Conservation (phyloP, 1,140 invertebrate species). For the Mercenaria mercenaria region DNA sequence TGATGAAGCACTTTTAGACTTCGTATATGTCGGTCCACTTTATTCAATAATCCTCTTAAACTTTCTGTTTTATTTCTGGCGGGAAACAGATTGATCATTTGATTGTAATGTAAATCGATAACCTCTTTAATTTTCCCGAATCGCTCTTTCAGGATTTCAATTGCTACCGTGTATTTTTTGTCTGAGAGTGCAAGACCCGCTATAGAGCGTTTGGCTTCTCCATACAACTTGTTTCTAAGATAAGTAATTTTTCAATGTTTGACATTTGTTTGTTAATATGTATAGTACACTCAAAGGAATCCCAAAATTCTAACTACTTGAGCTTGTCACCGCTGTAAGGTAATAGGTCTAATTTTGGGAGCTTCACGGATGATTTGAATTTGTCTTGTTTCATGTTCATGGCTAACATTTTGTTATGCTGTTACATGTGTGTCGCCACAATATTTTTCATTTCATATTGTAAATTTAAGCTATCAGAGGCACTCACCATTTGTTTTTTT, state of each 20-base stretch:
- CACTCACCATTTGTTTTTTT: background rate
- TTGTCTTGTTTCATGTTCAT: background rate
- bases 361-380: background rate
- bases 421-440: background rate
- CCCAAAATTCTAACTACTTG: background rate
- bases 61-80: background rate
- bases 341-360: background rate
- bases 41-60: background rate
- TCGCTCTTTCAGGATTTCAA: background rate
- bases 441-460: background rate
- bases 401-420: background rate
- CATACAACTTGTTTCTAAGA: background rate
- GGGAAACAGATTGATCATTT: background rate
- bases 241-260: conserved; percentile 3
- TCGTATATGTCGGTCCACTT: background rate
- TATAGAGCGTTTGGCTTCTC: background rate
- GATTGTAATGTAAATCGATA: background rate
- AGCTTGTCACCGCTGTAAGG: background rate
- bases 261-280: background rate
- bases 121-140: background rate
- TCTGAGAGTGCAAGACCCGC: background rate
- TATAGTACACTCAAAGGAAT: background rate
- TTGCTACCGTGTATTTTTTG: background rate
- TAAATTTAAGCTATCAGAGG: background rate
- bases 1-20: background rate